These are phyloP conservation scores for Smutsia gigantea DNA, from an alignment of 2,797 vertebrate species.

Conservation along the genomic window DNA sequence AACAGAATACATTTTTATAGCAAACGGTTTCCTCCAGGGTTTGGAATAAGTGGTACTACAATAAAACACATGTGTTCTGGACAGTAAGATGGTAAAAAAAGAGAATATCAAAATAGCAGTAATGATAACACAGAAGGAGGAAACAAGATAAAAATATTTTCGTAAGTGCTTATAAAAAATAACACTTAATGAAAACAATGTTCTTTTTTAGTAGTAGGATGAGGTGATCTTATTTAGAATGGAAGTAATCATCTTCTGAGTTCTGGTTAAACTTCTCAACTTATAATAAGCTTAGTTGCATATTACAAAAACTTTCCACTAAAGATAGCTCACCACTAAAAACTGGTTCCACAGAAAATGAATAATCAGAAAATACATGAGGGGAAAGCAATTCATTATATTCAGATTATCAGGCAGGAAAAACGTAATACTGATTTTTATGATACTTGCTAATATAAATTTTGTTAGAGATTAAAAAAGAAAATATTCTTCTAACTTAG, in stretches of 20 bases:
- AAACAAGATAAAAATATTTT: constrained; percentile 38
- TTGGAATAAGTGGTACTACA: constrained; percentile 33
- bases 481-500: constrained; percentile 6
- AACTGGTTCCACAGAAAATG: neutral
- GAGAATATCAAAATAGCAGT: constrained; percentile 23
- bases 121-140: neutral
- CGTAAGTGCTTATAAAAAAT: constrained; percentile 24
- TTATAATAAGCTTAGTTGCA: neutral
- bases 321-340: neutral
- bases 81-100: neutral
- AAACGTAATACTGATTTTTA: constrained; percentile 8
- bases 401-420: neutral
- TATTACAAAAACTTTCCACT: neutral
- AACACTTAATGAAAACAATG: constrained; percentile 31
- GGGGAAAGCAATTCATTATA: neutral
- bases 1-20: constrained; percentile 20
- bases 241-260: neutral
- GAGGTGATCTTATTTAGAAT: constrained; percentile 27
- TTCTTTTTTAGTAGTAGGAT: neutral
- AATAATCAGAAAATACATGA: neutral
- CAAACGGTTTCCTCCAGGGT: constrained; percentile 54
- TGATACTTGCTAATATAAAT: constrained; percentile 6
- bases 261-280: neutral
- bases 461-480: constrained; percentile 44
- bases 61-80: neutral